Conservation (phyloP, 2,797 vertebrate genomes). For the Hypotaenidia philippensis region DNA sequence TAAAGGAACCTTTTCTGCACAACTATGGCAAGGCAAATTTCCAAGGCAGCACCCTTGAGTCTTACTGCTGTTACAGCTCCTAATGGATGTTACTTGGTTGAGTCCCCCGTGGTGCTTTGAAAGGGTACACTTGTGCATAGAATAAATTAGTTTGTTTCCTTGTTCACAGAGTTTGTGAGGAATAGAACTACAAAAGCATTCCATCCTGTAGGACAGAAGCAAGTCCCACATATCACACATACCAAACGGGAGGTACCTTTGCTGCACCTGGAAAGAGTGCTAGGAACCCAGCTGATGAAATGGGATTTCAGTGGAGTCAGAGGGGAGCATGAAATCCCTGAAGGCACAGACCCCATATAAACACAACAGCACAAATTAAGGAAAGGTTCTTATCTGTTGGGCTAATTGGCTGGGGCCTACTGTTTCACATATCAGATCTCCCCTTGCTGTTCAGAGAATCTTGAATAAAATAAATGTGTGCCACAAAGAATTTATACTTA, state of each 20-base stretch:
- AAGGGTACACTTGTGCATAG: not conserved
- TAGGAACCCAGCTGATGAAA: not conserved
- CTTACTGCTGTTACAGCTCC: not conserved
- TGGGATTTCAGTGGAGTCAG: not conserved
- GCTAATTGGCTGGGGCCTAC: not conserved
- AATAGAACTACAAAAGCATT: constrained; percentile 12
- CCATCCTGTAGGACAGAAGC: not conserved
- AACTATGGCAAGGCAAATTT: not conserved
- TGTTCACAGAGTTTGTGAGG: not conserved
- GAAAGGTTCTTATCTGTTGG: not conserved
- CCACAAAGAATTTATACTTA: constrained; percentile 5
- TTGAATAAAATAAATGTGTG: not conserved
- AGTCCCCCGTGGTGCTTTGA: not conserved
- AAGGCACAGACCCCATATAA: not conserved
- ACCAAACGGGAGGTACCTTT: not conserved
- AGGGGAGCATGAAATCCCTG: not conserved
- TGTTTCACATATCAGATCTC: constrained; percentile 16
- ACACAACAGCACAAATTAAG: not conserved
- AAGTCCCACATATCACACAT: not conserved
- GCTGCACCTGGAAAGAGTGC: constrained; percentile 12
- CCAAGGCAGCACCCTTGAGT: not conserved
- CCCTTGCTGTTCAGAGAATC: constrained; percentile 17
- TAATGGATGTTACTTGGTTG: not conserved
- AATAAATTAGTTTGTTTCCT: constrained; percentile 4
- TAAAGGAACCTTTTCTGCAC: not conserved